A percentile compares a stretch with the other conserved stretches of the same genome.
phyloP scores from a whole-genome alignment of 2,113 vertebrate species.

The Dicentrarchus labrax region DNA sequence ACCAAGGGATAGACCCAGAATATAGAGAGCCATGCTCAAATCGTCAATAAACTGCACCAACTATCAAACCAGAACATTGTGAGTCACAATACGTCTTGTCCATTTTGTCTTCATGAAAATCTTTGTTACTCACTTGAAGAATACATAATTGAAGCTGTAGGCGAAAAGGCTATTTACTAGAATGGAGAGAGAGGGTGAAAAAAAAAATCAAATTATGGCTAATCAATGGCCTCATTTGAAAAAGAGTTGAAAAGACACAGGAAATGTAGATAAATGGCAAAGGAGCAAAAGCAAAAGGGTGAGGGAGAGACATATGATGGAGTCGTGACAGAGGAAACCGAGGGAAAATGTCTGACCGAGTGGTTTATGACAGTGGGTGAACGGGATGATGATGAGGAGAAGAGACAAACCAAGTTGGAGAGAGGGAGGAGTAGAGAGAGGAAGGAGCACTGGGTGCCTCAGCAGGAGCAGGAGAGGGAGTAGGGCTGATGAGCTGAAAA shows the following conservation, averaged over 20 bases:
- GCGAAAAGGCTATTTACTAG: constrained; percentile 9
- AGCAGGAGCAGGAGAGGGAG: constrained; percentile 14
- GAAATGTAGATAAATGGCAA: constrained; percentile 29
- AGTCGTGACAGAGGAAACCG: constrained; percentile 13
- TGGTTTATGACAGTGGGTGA: constrained; percentile 27
- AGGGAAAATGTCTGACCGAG: constrained; percentile 1
- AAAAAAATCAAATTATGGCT: constrained; percentile 46
- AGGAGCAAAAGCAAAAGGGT: background rate
- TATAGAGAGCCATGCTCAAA: background rate
- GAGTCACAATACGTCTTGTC: constrained; percentile 3
- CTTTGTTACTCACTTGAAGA: constrained; percentile 2
- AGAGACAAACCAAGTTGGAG: constrained; percentile 10
- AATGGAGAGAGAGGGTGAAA: constrained; percentile 6
- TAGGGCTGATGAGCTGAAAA: constrained; percentile 8
- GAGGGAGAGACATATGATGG: constrained; percentile 5
- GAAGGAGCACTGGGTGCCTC: constrained; percentile 23
- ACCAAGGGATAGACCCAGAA: background rate
- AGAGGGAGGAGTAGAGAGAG: constrained; percentile 1
- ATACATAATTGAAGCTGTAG: constrained; percentile 23
- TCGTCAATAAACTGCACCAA: background rate
- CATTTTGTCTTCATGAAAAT: constrained; percentile 9
- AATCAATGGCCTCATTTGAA: constrained; percentile 52
- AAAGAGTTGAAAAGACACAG: constrained; percentile 39
- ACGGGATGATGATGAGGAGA: constrained; percentile 16
- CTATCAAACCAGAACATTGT: background rate